A percentile compares a stretch with the other conserved stretches of the same genome.
Evolutionary conservation across 2,888 invertebrate species (phyloP).

Genomic region (Seira ritae): DNA sequence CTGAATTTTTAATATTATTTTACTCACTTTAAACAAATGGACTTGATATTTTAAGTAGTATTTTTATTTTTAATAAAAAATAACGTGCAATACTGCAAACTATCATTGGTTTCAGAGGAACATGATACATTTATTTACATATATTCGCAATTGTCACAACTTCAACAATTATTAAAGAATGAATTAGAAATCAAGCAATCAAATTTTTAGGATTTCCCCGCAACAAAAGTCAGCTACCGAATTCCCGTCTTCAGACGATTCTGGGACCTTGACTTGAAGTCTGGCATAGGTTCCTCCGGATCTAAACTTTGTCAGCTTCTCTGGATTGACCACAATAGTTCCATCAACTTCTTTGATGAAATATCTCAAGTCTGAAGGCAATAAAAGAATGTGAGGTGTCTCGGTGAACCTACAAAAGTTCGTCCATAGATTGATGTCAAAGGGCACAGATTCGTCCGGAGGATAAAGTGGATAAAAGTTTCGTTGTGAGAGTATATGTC

Average conservation of each 20-base stretch:
- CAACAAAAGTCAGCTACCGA: conserved; percentile 76
- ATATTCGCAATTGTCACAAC: too few relatives aligned
- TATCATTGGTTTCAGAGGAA: too few relatives aligned
- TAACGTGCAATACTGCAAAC: too few relatives aligned
- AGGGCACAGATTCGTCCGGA: conserved; percentile 80
- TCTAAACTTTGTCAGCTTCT: conserved; percentile 84
- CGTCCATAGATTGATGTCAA: conserved; percentile 85
- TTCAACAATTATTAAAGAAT: background rate
- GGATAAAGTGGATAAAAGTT: conserved; percentile 90
- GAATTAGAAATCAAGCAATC: too few relatives aligned
- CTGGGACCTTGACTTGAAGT: conserved; percentile 79
- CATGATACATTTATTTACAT: too few relatives aligned
- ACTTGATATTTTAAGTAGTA: too few relatives aligned
- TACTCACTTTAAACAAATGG: too few relatives aligned
- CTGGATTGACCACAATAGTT: conserved; percentile 90
- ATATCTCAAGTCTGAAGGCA: conserved; percentile 90
- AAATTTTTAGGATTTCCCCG: conserved; percentile 78
- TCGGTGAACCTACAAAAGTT: conserved; percentile 83
- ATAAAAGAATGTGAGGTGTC: conserved; percentile 87
- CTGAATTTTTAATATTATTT: too few relatives aligned
- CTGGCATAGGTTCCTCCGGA: conserved; percentile 87
- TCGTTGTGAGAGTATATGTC: conserved; percentile 86
- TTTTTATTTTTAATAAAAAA: too few relatives aligned
- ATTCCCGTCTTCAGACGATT: conserved; percentile 70
- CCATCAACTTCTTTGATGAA: conserved; percentile 88